These are phyloP conservation scores for Ceratosolen solmsi DNA, from an alignment of 1,140 invertebrate species.

Conservation along the genomic window DNA sequence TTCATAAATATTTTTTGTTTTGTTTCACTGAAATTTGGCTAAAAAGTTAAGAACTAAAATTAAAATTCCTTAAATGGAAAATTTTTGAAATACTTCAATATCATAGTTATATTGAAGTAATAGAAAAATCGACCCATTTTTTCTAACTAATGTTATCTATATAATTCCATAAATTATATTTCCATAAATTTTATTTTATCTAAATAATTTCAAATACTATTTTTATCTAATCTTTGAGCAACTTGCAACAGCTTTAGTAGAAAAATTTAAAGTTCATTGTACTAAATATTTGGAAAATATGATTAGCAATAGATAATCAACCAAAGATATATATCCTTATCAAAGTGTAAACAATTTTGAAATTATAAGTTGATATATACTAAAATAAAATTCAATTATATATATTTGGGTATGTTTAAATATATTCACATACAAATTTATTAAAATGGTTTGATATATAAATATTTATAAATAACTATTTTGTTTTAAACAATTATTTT, in stretches of 20 bases:
- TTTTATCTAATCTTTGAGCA: conserved; percentile 27
- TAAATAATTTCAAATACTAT: background rate
- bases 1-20: too few relatives aligned
- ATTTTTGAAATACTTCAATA: background rate
- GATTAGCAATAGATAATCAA: conserved; percentile 1
- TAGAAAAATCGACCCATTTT: background rate
- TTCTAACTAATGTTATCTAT: too few relatives aligned
- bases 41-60: too few relatives aligned
- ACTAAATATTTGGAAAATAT: conserved; percentile 22
- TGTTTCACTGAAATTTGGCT: too few relatives aligned
- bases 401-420: background rate
- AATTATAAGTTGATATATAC: background rate
- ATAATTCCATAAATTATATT: background rate
- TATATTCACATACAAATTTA: too few relatives aligned
- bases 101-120: too few relatives aligned
- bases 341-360: background rate
- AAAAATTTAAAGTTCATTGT: conserved; percentile 29
- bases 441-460: too few relatives aligned
- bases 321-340: background rate
- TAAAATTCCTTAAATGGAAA: too few relatives aligned
- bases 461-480: background rate
- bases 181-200: background rate
- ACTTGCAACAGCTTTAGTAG: background rate
- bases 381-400: background rate
- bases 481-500: too few relatives aligned